A percentile compares a stretch with the other conserved stretches of the same genome.
Conservation (phyloP, 1,140 invertebrate species). For the Apolygus lucorum region DNA sequence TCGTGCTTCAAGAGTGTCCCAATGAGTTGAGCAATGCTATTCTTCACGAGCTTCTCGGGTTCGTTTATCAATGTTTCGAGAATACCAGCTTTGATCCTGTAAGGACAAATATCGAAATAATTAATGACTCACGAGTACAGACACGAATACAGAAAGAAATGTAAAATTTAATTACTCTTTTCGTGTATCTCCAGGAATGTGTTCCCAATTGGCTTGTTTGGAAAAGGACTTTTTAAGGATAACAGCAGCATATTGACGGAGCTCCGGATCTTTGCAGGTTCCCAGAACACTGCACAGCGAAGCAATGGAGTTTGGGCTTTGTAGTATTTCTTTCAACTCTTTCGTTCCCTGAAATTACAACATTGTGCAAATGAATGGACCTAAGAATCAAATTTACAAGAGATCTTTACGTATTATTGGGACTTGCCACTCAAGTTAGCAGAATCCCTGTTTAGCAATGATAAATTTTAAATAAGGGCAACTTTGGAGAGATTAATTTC, state of each 20-base stretch:
- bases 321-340: slow-evolving; percentile 53
- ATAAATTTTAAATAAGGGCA: too few species aligned
- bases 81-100: slow-evolving; percentile 50
- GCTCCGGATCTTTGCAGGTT: slow-evolving; percentile 46
- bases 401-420: too few species aligned
- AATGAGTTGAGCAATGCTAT: slow-evolving; percentile 53
- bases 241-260: slow-evolving; percentile 59
- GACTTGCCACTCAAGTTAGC: too few species aligned
- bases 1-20: slow-evolving; percentile 64
- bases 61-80: slow-evolving; percentile 50
- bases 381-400: too few species aligned
- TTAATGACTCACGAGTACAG: not conserved
- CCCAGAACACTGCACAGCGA: slow-evolving; percentile 50
- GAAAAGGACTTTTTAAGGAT: slow-evolving; percentile 50
- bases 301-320: slow-evolving; percentile 49
- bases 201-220: slow-evolving; percentile 51
- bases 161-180: slow-evolving; percentile 17
- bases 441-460: too few species aligned
- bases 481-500: too few species aligned
- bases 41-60: slow-evolving; percentile 52
- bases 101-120: too few species aligned
- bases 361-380: too few species aligned
- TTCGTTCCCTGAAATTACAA: slow-evolving; percentile 49
- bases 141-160: not conserved
- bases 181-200: not conserved